Evolutionary conservation across 2,113 vertebrate species (phyloP).

Genomic region (Beaufortia kweichowensis): DNA sequence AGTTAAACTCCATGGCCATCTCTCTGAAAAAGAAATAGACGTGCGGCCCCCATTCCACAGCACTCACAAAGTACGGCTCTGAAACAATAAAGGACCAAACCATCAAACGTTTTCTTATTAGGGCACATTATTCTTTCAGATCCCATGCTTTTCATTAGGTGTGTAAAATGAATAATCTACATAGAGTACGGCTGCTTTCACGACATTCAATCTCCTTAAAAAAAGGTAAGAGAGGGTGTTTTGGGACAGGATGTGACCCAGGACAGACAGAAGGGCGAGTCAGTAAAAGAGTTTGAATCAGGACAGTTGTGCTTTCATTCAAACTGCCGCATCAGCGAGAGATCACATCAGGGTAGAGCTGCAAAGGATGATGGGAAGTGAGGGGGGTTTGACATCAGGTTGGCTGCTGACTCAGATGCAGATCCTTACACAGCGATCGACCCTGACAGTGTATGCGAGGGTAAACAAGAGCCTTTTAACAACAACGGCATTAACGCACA

Average conservation of each 20-base stretch:
- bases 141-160: background rate
- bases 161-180: background rate
- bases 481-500: conserved; percentile 8
- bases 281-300: conserved; percentile 1
- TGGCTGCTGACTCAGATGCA: conserved; percentile 56
- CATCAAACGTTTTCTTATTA: conserved; percentile 4
- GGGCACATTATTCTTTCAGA: background rate
- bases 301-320: conserved; percentile 32
- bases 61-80: conserved; percentile 93
- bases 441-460: conserved; percentile 50
- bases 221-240: background rate
- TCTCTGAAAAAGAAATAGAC: conserved; percentile 98
- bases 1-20: conserved; percentile 98
- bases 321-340: conserved; percentile 19
- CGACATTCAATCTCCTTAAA: background rate
- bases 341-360: background rate
- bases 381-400: background rate
- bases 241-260: conserved; percentile 27
- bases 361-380: conserved; percentile 6
- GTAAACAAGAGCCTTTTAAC: conserved; percentile 43
- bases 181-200: conserved; percentile 6
- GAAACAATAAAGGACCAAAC: background rate
- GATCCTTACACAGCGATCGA: conserved; percentile 53
- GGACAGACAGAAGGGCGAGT: conserved; percentile 1
- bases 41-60: conserved; percentile 91